phyloP scores from a whole-genome alignment of 2,797 vertebrate genomes.

The Amblyopsis hoosieri region DNA sequence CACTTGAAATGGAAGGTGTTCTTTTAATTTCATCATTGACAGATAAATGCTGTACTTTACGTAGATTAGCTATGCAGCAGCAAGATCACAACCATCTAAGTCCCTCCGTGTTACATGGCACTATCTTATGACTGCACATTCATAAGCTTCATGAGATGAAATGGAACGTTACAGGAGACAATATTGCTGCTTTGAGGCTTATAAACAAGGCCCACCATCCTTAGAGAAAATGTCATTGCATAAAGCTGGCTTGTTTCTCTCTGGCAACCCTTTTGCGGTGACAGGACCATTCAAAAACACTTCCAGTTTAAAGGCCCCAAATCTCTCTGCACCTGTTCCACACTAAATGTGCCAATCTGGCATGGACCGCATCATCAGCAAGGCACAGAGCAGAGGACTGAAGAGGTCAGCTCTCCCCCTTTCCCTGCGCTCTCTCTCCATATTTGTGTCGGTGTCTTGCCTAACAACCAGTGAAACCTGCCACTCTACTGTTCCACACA shows the following conservation, averaged over 20 bases:
- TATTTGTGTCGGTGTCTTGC: slow-evolving; percentile 6
- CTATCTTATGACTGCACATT: neutral
- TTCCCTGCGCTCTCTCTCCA: slow-evolving; percentile 1
- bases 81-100: neutral
- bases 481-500: slow-evolving; percentile 33
- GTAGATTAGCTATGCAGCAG: too few species aligned
- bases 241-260: slow-evolving; percentile 10
- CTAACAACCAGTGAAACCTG: slow-evolving; percentile 34
- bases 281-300: slow-evolving; percentile 13
- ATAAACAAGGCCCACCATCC: neutral
- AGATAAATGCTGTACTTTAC: neutral
- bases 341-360: slow-evolving; percentile 24
- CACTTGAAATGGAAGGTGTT: neutral
- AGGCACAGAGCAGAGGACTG: slow-evolving; percentile 20
- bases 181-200: neutral
- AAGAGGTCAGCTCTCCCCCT: slow-evolving; percentile 31
- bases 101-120: neutral
- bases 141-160: neutral
- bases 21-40: neutral
- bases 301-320: slow-evolving; percentile 16
- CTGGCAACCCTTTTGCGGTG: slow-evolving; percentile 12
- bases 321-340: slow-evolving; percentile 30
- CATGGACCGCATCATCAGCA: slow-evolving; percentile 19
- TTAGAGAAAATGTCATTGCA: slow-evolving; percentile 4
- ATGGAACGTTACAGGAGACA: neutral